A percentile compares a stretch with the other conserved stretches of the same genome.
Conservation (phyloP, 1,140 invertebrate species). For the Homalodisca vitripennis region DNA sequence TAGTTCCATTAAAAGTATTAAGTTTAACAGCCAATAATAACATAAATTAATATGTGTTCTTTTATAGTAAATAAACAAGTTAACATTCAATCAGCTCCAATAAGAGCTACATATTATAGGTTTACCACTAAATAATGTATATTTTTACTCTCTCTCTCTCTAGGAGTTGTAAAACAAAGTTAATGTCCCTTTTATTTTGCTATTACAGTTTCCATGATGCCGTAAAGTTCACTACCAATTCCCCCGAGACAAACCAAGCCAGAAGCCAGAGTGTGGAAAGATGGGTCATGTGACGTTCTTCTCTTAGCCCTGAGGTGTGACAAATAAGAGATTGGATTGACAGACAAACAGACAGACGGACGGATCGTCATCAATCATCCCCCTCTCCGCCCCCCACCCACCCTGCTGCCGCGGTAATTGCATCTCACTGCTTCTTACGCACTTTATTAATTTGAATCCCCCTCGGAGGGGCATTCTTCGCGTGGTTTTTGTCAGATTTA, state of each 20-base stretch:
- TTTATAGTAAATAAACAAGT: too few relatives aligned
- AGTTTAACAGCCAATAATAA: too few relatives aligned
- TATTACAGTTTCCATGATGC: not conserved
- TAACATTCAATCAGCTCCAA: too few relatives aligned
- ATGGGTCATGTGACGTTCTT: not conserved
- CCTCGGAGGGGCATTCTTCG: not conserved
- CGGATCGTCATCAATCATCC: not conserved
- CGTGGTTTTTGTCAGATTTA: not conserved
- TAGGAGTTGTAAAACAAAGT: not conserved
- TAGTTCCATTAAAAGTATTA: too few relatives aligned
- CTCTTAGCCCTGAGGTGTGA: not conserved
- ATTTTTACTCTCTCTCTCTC: not conserved
- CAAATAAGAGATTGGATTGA: slow-evolving; percentile 28
- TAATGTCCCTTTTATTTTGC: not conserved
- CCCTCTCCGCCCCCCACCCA: not conserved
- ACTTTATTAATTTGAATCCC: not conserved
- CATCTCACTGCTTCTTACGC: slow-evolving; percentile 7
- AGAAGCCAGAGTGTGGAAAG: not conserved
- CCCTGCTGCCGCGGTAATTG: not conserved
- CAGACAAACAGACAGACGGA: slow-evolving; percentile 26
- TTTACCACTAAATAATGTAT: not conserved
- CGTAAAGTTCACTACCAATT: not conserved
- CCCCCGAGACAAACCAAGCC: not conserved
- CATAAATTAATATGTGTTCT: too few relatives aligned
- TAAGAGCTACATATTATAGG: too few relatives aligned